phyloP scores from a whole-genome alignment of 2,888 invertebrate species.

The Cremastinae sp. region DNA sequence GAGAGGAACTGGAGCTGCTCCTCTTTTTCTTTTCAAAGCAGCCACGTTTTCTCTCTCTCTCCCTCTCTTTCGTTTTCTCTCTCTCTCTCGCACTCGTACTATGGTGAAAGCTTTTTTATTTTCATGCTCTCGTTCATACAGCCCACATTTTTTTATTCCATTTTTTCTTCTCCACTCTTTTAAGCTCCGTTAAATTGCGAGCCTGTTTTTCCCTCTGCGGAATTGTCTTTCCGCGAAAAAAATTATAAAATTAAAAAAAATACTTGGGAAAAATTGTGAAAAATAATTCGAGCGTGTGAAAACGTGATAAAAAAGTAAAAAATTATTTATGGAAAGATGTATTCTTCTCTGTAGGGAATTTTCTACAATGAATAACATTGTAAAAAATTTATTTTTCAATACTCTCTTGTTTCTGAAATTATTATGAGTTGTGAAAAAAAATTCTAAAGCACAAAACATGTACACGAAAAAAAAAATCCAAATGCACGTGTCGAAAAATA shows the following conservation, averaged over 20 bases:
- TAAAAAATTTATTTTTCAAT: too few relatives aligned
- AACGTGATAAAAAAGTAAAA: not conserved
- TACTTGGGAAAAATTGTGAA: not conserved
- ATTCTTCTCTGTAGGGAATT: too few relatives aligned
- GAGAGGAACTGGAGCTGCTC: slow-evolving; percentile 10
- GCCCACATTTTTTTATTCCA: not conserved
- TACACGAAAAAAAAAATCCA: too few relatives aligned
- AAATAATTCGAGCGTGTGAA: not conserved
- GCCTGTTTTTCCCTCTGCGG: not conserved
- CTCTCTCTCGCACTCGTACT: not conserved
- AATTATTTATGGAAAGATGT: not conserved
- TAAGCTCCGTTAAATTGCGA: not conserved
- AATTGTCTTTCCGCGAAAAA: too few relatives aligned
- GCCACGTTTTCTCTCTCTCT: slow-evolving; percentile 6
- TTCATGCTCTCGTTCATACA: slow-evolving; percentile 12
- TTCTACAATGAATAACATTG: too few relatives aligned
- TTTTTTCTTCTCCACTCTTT: not conserved
- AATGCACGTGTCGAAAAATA: too few relatives aligned
- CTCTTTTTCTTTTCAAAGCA: not conserved
- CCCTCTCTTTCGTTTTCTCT: slow-evolving; percentile 15
- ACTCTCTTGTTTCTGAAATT: too few relatives aligned
- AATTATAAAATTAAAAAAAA: too few relatives aligned
- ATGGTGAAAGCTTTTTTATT: slow-evolving; percentile 25
- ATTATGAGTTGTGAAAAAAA: too few relatives aligned
- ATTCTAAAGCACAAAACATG: too few relatives aligned